These are phyloP conservation scores for Nerophis lumbriciformis DNA, from an alignment of 2,113 vertebrate species.

Conservation along the genomic window DNA sequence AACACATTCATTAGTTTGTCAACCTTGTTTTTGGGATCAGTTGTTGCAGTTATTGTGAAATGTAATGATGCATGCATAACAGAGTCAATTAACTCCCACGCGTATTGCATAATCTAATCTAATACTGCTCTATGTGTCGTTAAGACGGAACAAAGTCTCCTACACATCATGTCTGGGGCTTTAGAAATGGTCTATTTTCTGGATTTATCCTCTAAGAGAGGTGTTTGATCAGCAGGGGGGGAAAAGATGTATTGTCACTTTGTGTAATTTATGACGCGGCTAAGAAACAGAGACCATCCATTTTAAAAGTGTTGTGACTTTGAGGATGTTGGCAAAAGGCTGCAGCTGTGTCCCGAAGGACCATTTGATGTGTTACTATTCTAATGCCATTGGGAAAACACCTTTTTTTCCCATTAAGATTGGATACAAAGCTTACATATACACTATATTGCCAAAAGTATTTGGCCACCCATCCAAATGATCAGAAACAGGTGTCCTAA, in stretches of 20 bases:
- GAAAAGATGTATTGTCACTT: neutral
- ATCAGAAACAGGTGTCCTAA: too few species aligned
- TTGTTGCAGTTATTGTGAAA: constrained; percentile 25
- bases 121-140: constrained; percentile 10
- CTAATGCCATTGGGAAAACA: neutral
- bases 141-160: neutral
- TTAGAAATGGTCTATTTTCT: neutral
- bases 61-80: constrained; percentile 18
- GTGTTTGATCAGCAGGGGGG: neutral
- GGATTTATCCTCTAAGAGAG: neutral
- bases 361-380: neutral
- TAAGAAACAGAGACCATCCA: neutral
- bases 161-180: neutral
- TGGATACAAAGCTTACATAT: neutral
- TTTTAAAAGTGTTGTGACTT: neutral
- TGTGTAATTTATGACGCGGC: neutral
- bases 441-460: neutral
- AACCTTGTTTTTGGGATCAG: constrained; percentile 16
- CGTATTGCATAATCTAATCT: constrained; percentile 15
- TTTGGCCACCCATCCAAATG: too few species aligned
- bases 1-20: constrained; percentile 17
- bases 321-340: neutral
- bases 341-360: neutral
- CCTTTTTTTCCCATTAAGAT: neutral
- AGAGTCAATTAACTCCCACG: constrained; percentile 11